Evolutionary conservation across 1,140 invertebrate genomes (phyloP), one percentile per base, ranked within the genome.

Genomic region (Matsumurasca onukii): DNA sequence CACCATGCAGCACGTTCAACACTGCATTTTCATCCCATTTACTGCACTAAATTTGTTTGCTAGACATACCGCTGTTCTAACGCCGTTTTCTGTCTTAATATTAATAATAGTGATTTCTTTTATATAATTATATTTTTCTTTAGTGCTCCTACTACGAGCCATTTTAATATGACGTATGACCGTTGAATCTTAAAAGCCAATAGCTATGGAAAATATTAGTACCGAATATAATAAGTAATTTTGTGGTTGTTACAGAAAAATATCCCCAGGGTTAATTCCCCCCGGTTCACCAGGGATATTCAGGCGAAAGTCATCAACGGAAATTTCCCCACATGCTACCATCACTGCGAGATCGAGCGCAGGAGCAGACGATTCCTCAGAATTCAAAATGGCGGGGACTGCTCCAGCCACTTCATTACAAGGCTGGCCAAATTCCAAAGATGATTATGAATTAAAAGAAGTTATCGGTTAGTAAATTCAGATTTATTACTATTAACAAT

Each of bases 361-460:
- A 63, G 61, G 61, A 25, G 20, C 67, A 25, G 67, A 68, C 52
- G 67, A 68, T 34, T 57, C 34, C 29, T 63, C 61, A 63, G 48
- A 68, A 45, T 62, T 66, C 34, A 70, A 72, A 66, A 67, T 66
- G 73, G 64, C 73, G 67, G 69, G 69, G 25, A 48, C 67, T 31
- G 55, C 55, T 34, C 30, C 51, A 34, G 31, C 67, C 55, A 48
- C 31, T 25, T 34, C 67, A n/a, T 22, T 49, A 20, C 55, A 45
- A 27, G 29, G n/a, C 22, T 98, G 95, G 95, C 90, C 95, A 67
- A 97, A 95, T 82, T 88, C 86, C 74, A 92, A 94, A 80, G 92
- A 97, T 77, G 93, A 96, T 78, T 98, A 98, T 82, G 94, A 97
- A 81, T 83, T 98, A 68, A 88, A 89, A 75, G 94, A 98, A 83